phyloP scores from a whole-genome alignment of 2,113 vertebrate species.

The Ramphastos sulfuratus region DNA sequence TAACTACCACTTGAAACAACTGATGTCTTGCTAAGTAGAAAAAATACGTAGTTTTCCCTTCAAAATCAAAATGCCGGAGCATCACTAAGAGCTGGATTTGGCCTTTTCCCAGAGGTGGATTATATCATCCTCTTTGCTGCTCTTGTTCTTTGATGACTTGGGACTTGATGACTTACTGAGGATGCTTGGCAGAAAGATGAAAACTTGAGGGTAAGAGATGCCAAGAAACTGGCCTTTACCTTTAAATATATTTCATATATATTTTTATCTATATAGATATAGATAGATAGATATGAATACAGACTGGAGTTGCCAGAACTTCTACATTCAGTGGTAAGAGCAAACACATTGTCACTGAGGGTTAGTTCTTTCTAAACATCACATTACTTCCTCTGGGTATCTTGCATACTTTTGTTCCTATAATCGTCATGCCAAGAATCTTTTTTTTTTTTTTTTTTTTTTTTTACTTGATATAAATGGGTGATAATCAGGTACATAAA shows the following conservation, averaged over 20 bases:
- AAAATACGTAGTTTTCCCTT: neutral
- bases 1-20: neutral
- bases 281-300: no score
- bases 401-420: neutral
- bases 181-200: neutral
- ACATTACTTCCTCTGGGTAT: neutral
- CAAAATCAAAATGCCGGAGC: neutral
- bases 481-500: neutral
- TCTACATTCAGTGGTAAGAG: neutral
- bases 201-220: neutral
- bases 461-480: neutral
- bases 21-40: neutral
- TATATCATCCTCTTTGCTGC: neutral
- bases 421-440: neutral
- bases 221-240: neutral
- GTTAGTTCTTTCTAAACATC: neutral
- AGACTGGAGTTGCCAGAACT: neutral
- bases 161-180: neutral
- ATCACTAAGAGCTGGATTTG: neutral
- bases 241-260: no score
- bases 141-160: neutral
- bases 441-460: neutral
- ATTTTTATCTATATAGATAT: no score
- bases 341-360: neutral
- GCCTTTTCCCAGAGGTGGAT: neutral